Base-by-base conservation (phyloP, 2,888 invertebrate species). In the Leptinotarsa haldemani region DNA sequence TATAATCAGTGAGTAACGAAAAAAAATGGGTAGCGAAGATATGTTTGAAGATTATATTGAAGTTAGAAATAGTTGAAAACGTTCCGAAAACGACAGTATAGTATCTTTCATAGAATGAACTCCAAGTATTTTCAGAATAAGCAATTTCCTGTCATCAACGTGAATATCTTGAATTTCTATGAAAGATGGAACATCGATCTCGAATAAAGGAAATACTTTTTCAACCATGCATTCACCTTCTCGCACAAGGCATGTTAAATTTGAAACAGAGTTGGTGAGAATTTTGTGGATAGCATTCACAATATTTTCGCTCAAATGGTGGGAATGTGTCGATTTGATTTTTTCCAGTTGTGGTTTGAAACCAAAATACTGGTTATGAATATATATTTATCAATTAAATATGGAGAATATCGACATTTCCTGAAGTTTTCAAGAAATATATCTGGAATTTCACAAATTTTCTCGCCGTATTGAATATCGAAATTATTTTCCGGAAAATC, bases 311-410 rank as follows among this genome's bases (percentile, higher is more conserved):
- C 91, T 89, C 70, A 91, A 89, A 9, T 89, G 82, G 79, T 91
- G 91, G 7, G 92, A 90, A 76, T 93, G 91, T 9, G 89, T 87
- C 64, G 90, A 89, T 4, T 86, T 85, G 81, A 90, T 91, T 84
- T 94, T 92, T 85, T 95, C 95, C 7, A 94, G 90, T 88, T 94
- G 94, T 0, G 93, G 92, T 61, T 30, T 61, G 64, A 90, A 89
- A 79, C 91, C 92, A 74, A 94, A 90, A 82, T 92, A 92, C 63
- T 91, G 88, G 74, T 91, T 89, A 58, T 91, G 89, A 15, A 90
- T 90, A 73, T 91, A 87, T n/a, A 95, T 89, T n/a, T n/a, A 83
- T 95, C 93, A 40, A 95, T 90, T 80, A 94, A 92, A 75, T 90
- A 89, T 12, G 92, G 88, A 0, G 95, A 92, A 78, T 94, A 90